Base-by-base conservation (phyloP, 2,888 invertebrate genomes). In the Schizaphis graminum region DNA sequence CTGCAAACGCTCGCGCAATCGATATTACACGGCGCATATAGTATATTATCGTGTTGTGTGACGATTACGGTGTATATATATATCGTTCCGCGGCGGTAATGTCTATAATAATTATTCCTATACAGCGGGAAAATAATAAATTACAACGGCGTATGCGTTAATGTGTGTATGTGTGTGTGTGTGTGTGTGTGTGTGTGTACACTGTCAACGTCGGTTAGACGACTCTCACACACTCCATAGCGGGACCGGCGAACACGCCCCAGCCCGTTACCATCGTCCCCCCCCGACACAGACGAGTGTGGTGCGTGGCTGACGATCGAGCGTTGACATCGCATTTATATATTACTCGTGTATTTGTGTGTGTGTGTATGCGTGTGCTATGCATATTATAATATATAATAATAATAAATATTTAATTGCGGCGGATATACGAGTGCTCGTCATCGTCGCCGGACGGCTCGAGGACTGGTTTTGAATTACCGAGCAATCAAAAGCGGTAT, bases 391-490 rank as follows among this genome's bases (percentile, higher is more conserved):
- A 77, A n/a, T 77, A 77, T 47, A 13, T 53, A 53, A 49, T 49
- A 49, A 49, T 49, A 41, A 35, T 91, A 84, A 91, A 84, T 91
- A 91, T 84, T 77, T 84, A 91, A 91, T 91, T 85, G 91, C 91
- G 91, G 41, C 85, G 90, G 90, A 90, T 77, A 24, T 77, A 35
- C 77, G 35, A 77, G 77, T 77, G 35, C 28, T 7, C 61, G 44
- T 44, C 49, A 28, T 13, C n/a, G 61, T 13, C 44, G 61, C 24
- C 89, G 61, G 28, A 41, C 57, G 57, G 44, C 89, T 89, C 61
- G 90, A 67, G 61, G 90, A 90, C 90, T 90, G 90, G 90, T 90
- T 90, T 61, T 90, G 44, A 57, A 89, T 90, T 90, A 47, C 47
- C 47, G 47, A 61, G 90, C 67, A 67, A 90, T 89, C 57, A 89